phyloP scores from a whole-genome alignment of 2,113 vertebrate species.

The Pandion haliaetus region DNA sequence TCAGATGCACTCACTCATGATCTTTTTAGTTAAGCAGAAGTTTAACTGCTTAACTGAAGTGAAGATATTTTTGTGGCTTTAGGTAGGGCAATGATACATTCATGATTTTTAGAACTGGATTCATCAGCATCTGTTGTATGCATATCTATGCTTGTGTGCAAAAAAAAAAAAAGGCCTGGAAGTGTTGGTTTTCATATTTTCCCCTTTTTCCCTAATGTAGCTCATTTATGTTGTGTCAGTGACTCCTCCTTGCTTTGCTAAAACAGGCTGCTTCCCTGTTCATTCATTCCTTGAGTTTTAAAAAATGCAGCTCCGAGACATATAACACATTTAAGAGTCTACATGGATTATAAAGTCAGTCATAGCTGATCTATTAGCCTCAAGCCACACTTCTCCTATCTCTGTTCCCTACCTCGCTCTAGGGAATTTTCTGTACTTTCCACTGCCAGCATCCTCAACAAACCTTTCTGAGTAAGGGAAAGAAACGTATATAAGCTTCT shows the following conservation, averaged over 20 bases:
- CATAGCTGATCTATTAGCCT: background rate
- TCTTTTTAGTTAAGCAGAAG: background rate
- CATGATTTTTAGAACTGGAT: background rate
- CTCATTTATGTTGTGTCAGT: background rate
- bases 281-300: background rate
- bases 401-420: background rate
- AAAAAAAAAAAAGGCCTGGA: background rate
- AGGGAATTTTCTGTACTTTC: conserved; percentile 7
- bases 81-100: background rate
- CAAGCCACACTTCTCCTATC: background rate
- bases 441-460: background rate
- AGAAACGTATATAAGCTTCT: background rate
- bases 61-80: background rate
- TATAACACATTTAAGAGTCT: background rate
- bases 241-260: background rate
- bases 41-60: background rate
- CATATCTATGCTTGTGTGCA: background rate
- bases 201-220: accelerated
- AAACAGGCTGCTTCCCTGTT: background rate
- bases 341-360: background rate
- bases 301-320: background rate
- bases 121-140: background rate
- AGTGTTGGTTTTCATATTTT: background rate
- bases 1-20: background rate
- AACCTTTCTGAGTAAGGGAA: background rate